Base-by-base conservation (phyloP, 2,888 invertebrate genomes). In the Cosmopolites sordidus region DNA sequence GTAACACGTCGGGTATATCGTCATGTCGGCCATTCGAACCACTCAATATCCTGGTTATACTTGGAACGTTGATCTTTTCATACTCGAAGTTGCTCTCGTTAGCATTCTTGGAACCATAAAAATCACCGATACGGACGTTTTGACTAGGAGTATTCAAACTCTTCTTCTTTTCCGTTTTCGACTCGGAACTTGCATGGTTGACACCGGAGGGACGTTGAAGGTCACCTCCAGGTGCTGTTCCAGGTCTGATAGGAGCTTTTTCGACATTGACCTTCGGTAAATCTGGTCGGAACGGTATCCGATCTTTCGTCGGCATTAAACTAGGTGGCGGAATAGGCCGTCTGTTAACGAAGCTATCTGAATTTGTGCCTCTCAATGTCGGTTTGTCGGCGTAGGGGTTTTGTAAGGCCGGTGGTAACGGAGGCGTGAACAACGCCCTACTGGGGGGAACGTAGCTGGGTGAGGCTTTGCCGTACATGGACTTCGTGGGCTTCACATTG, bases 351-450 rank as follows among this genome's bases (percentile, higher is more conserved):
- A 83, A 84, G 64, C 78, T 79, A 62, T 82, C 82, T 43, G 81
- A 80, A 70, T 81, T 82, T 39, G 82, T 82, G 14, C 74, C 72
- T 65, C 91, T 80, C 54, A 92, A 76, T 42, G 91, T 92, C 46
- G 91, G 91, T 73, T 89, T 91, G 70, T 91, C 89, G n/a, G 89
- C 89, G 69, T 91, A 91, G 1, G 91, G 90, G 75, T 89, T 89
- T 57, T 84, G 81, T 69, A 87, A 89, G 73, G 89, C 89, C 6
- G 88, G 89, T 11, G 90, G 91, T 60, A 91, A 72, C 0, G 90
- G 90, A 1, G 91, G 91, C 1, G 91, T 91, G 71, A 89, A 86
- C 16, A 79, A 77, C 11, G 84, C 80, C 52, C 89, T 76, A 27
- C 87, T 86, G 16, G 91, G 90, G 46, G 89, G 89, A 17, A 89